phyloP scores from a whole-genome alignment of 92 coral and sea anemone species.

The Paramuricea clavata region DNA sequence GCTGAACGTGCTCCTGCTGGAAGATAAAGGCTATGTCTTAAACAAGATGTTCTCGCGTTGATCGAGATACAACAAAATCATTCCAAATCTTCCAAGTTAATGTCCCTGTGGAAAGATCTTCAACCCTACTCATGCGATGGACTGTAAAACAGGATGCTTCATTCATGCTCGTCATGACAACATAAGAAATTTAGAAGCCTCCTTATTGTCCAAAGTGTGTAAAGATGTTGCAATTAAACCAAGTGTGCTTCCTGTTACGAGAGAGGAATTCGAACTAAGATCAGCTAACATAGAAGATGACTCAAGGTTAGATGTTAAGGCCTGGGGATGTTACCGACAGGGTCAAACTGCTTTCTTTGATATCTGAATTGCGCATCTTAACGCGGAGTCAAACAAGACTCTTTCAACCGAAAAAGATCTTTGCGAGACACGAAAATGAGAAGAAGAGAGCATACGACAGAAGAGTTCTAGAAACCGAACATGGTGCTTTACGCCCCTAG shows the following conservation, averaged over 20 bases:
- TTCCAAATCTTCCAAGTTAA: conserved; percentile 14
- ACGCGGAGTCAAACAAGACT: not conserved
- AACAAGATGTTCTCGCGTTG: conserved; percentile 7
- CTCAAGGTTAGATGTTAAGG: conserved; percentile 7
- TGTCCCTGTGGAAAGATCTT: conserved; percentile 5
- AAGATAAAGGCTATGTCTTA: conserved; percentile 1
- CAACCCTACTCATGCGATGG: conserved; percentile 10
- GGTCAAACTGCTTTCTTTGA: conserved; percentile 24
- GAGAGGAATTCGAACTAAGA: conserved; percentile 10
- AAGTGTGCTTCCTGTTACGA: not conserved
- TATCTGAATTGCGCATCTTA: not conserved
- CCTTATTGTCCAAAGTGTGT: not conserved
- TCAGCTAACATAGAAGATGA: conserved; percentile 12
- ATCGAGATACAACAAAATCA: not conserved
- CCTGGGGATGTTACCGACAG: conserved; percentile 1
- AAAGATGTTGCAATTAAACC: conserved; percentile 25
- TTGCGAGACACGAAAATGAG: not conserved
- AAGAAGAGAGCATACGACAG: not conserved
- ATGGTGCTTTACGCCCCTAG: not conserved
- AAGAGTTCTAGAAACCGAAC: not conserved
- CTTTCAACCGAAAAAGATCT: not conserved
- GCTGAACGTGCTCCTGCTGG: not conserved
- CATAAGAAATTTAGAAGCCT: conserved; percentile 9
- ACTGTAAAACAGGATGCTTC: not conserved
- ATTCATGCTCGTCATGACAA: not conserved